phyloP scores from a whole-genome alignment of 2,888 invertebrate species.

The Rhorus exstirpatorius region DNA sequence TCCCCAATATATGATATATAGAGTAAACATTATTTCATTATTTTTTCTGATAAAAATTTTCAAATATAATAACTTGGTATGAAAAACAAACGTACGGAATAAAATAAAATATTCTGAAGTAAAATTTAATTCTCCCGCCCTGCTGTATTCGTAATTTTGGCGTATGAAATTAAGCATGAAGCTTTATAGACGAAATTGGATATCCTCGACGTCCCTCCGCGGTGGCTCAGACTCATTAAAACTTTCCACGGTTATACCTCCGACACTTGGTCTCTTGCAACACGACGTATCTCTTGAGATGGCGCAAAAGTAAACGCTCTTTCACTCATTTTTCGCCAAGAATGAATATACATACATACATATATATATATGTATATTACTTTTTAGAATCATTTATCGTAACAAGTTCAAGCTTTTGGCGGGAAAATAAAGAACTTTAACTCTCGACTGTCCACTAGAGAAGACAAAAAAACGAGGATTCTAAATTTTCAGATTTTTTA shows the following conservation, averaged over 20 bases:
- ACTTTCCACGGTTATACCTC: slow-evolving; percentile 21
- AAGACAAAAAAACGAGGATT: neutral
- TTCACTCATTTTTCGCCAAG: too few relatives aligned
- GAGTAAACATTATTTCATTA: too few relatives aligned
- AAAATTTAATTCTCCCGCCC: neutral
- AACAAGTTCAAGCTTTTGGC: neutral
- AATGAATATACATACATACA: too few relatives aligned
- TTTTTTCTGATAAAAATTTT: too few relatives aligned
- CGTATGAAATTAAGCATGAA: too few relatives aligned
- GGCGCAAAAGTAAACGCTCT: too few relatives aligned
- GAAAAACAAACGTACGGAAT: neutral
- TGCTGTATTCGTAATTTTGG: too few relatives aligned
- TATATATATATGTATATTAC: too few relatives aligned
- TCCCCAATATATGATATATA: too few relatives aligned
- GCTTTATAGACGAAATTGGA: slow-evolving; percentile 14
- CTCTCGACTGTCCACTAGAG: neutral
- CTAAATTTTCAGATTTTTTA: neutral
- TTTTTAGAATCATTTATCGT: slow-evolving; percentile 43
- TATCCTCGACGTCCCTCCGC: slow-evolving; percentile 11
- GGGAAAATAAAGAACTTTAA: neutral
- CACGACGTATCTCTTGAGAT: neutral
- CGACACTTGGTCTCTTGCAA: too few relatives aligned
- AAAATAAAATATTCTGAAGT: neutral
- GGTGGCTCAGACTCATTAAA: slow-evolving; percentile 32
- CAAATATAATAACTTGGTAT: too few relatives aligned